These are phyloP conservation scores for Nomada ruficornis DNA, from an alignment of 2,888 invertebrate species.

Conservation along the genomic window DNA sequence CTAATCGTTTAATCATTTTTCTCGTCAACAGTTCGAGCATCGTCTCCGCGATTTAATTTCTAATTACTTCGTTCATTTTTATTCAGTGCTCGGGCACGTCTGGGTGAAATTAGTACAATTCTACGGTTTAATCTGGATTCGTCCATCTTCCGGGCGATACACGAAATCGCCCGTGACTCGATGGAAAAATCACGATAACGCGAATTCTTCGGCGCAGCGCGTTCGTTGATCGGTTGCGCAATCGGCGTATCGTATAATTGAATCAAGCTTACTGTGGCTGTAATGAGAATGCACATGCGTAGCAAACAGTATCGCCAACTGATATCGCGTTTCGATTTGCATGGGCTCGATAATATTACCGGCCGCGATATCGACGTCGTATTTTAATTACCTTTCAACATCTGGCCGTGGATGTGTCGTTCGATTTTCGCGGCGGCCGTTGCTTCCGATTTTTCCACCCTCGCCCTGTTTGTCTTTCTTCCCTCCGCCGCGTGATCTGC, in stretches of 20 bases:
- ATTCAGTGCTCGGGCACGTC: too few relatives aligned
- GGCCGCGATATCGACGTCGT: slow-evolving; percentile 30
- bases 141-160: too few relatives aligned
- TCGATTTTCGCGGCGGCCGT: background rate
- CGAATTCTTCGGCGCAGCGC: background rate
- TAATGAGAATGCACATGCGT: slow-evolving; percentile 58
- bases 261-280: slow-evolving; percentile 52
- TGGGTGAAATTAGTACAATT: background rate
- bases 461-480: too few relatives aligned
- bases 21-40: too few relatives aligned
- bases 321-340: slow-evolving; percentile 58
- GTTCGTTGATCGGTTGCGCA: slow-evolving; percentile 30
- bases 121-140: background rate
- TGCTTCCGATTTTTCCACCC: background rate
- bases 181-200: background rate
- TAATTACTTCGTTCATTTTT: too few relatives aligned
- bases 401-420: background rate
- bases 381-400: slow-evolving; percentile 43
- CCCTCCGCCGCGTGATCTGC: background rate
- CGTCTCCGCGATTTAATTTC: too few relatives aligned
- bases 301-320: slow-evolving; percentile 48
- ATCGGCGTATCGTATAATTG: slow-evolving; percentile 57
- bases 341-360: slow-evolving; percentile 56
- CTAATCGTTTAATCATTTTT: too few relatives aligned
- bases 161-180: background rate